These are phyloP conservation scores for Elmis aenea DNA, from an alignment of 2,888 invertebrate species.

Conservation along the genomic window DNA sequence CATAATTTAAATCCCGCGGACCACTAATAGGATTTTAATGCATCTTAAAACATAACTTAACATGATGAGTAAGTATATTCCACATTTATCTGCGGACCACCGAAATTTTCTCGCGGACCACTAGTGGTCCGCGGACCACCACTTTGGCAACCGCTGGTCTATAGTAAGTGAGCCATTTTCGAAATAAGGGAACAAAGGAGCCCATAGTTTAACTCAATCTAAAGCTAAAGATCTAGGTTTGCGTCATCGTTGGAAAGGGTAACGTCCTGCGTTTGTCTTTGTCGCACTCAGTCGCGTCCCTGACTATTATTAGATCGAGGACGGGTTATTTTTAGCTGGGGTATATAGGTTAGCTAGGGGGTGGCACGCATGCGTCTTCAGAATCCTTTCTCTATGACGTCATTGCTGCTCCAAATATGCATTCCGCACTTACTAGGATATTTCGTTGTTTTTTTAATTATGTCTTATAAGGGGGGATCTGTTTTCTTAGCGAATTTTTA, in stretches of 20 bases:
- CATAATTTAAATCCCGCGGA: too few relatives aligned
- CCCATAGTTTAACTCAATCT: constrained; percentile 16
- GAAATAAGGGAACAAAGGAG: constrained; percentile 12
- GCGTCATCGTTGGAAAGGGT: constrained; percentile 28
- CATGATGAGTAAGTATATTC: too few relatives aligned
- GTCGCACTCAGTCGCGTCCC: constrained; percentile 37
- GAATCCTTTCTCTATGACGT: constrained; percentile 42
- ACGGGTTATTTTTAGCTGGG: constrained; percentile 46
- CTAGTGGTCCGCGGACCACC: too few relatives aligned
- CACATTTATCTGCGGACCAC: too few relatives aligned
- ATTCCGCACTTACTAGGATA: constrained; percentile 15
- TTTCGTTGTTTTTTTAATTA: constrained; percentile 36
- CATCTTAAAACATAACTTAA: too few relatives aligned
- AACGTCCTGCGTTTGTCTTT: constrained; percentile 32
- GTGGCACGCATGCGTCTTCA: constrained; percentile 34
- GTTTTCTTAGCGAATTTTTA: too few relatives aligned
- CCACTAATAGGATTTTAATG: too few relatives aligned
- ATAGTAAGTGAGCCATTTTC: too few relatives aligned
- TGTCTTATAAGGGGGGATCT: too few relatives aligned
- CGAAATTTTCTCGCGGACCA: too few relatives aligned
- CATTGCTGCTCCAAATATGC: constrained; percentile 56
- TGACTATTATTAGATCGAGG: constrained; percentile 49
- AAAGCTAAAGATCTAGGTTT: constrained; percentile 18
- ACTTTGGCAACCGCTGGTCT: too few relatives aligned
- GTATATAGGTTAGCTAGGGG: constrained; percentile 44